A percentile compares a stretch with the other conserved stretches of the same genome.
phyloP scores from a whole-genome alignment of 2,113 vertebrate genomes.

The Oryzias woworae region DNA sequence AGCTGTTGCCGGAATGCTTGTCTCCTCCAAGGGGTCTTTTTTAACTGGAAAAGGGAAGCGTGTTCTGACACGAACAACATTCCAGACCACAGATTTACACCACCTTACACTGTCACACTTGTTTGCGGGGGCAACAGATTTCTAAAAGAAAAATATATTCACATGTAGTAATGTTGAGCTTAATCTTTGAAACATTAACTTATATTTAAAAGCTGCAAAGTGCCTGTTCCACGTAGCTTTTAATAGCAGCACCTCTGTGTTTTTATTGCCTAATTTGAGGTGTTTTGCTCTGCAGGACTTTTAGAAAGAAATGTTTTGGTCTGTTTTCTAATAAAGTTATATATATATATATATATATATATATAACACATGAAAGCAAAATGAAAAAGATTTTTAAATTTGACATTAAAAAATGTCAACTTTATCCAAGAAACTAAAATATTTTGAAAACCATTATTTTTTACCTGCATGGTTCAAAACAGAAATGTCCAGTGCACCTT shows the following conservation, averaged over 20 bases:
- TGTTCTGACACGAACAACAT: conserved; percentile 78
- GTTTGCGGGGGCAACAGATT: conserved; percentile 23
- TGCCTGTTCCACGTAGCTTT: not conserved
- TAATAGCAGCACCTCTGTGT: conserved; percentile 2
- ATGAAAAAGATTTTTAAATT: too few relatives aligned
- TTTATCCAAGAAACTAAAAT: too few relatives aligned
- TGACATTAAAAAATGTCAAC: too few relatives aligned
- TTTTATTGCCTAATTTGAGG: not conserved
- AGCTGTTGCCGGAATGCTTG: conserved; percentile 58
- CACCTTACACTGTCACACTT: conserved; percentile 53
- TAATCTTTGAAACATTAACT: conserved; percentile 9
- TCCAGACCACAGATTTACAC: conserved; percentile 69
- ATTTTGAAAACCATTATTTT: too few relatives aligned
- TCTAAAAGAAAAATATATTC: not conserved
- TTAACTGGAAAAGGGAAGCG: conserved; percentile 68
- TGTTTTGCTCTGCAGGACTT: too few relatives aligned
- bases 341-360: too few relatives aligned
- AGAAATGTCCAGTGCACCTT: too few relatives aligned
- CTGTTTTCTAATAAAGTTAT: not conserved
- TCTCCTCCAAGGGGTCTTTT: conserved; percentile 78
- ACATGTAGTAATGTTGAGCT: not conserved
- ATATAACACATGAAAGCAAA: too few relatives aligned
- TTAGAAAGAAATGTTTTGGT: not conserved
- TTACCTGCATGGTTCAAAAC: too few relatives aligned
- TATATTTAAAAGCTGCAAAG: conserved; percentile 19